These are phyloP conservation scores for Mastigias papua DNA, from an alignment of 30 jellyfish, hydroid and myxozoan species.

Conservation along the genomic window DNA sequence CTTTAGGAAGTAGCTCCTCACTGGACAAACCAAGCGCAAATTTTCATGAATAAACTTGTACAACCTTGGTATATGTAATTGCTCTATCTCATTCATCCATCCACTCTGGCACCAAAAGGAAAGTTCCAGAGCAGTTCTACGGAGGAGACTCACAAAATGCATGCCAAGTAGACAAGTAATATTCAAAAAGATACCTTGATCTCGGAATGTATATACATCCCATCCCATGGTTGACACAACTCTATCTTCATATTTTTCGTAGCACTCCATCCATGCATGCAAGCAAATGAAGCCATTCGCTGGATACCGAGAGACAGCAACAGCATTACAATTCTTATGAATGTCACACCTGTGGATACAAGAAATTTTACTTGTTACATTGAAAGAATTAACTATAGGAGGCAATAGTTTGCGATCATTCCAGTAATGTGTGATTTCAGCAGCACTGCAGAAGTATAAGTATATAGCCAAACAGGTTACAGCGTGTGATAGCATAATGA, in stretches of 20 bases:
- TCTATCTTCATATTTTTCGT: not conserved
- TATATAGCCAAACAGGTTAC: not conserved
- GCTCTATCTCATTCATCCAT: too few relatives aligned
- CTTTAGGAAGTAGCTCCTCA: too few relatives aligned
- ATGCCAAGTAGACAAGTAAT: too few relatives aligned
- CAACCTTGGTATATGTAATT: too few relatives aligned
- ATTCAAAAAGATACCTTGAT: too few relatives aligned
- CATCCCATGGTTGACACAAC: not conserved
- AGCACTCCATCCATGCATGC: slow-evolving; percentile 3
- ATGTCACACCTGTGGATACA: slow-evolving; percentile 10
- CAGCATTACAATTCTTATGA: not conserved
- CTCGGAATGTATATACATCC: slow-evolving; percentile 5
- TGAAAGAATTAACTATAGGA: not conserved
- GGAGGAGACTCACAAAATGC: too few relatives aligned
- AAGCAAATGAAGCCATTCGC: not conserved
- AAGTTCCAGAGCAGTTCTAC: too few relatives aligned
- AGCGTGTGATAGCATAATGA: not conserved
- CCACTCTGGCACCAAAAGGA: too few relatives aligned
- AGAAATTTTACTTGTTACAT: not conserved
- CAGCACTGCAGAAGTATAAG: not conserved
- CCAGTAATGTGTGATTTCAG: slow-evolving; percentile 1
- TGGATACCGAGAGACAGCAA: not conserved
- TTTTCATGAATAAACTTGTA: too few relatives aligned
- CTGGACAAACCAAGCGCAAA: too few relatives aligned
- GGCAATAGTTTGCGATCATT: not conserved